Conservation (phyloP, 2,888 invertebrate genomes). For the Melolontha melolontha region DNA sequence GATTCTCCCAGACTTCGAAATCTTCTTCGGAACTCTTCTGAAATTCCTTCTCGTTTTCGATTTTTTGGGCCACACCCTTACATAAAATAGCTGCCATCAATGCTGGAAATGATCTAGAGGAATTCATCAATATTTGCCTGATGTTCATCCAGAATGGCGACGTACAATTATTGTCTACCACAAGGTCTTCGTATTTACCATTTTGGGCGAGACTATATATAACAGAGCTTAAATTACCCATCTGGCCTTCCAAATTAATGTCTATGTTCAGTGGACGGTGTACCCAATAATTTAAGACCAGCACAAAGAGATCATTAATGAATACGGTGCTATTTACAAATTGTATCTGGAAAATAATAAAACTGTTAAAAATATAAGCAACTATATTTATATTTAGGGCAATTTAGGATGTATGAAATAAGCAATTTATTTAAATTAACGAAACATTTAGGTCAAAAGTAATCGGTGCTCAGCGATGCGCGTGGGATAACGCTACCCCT, state of each 20-base stretch:
- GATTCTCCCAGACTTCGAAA: conserved; percentile 80
- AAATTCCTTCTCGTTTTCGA: conserved; percentile 63
- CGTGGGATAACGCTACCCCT: no score
- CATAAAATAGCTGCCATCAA: conserved; percentile 87
- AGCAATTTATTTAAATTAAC: no score
- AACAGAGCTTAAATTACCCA: conserved; percentile 76
- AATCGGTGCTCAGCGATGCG: no score
- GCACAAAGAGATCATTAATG: conserved; percentile 76
- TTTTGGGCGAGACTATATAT: conserved; percentile 75
- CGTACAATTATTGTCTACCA: conserved; percentile 75
- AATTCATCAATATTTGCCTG: conserved; percentile 78
- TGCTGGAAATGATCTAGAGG: conserved; percentile 80
- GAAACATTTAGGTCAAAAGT: no score
- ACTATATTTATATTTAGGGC: no score
- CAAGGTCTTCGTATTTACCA: conserved; percentile 70
- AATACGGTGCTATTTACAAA: conserved; percentile 65
- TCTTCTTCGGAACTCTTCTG: conserved; percentile 61
- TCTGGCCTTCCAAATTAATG: conserved; percentile 69
- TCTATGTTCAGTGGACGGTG: conserved; percentile 69
- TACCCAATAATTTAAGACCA: conserved; percentile 80
- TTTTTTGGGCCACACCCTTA: conserved; percentile 75
- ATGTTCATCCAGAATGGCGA: conserved; percentile 88
- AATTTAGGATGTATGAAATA: no score
- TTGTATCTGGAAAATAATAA: conserved; percentile 49
- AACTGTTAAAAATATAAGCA: not conserved